These are phyloP conservation scores for Nanorana parkeri DNA, from an alignment of 2,113 vertebrate species.

Conservation along the genomic window DNA sequence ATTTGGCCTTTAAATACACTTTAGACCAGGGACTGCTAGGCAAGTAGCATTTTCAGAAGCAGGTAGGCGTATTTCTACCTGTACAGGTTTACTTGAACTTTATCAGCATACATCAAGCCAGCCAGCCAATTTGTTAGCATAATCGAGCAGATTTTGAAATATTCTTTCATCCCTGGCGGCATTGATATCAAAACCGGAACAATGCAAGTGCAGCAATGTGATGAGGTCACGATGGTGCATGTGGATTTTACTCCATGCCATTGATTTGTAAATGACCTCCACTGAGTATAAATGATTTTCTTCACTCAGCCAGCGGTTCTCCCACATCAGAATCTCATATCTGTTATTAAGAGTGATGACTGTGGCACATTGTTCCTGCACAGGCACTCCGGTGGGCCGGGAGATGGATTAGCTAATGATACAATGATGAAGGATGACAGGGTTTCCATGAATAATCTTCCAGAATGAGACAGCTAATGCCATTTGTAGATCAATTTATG, in stretches of 20 bases:
- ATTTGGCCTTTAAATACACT: too few relatives aligned
- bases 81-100: too few relatives aligned
- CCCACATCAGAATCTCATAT: conserved; percentile 28
- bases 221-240: too few relatives aligned
- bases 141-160: too few relatives aligned
- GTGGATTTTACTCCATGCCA: neutral
- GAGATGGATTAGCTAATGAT: conserved; percentile 38
- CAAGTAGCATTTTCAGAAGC: too few relatives aligned
- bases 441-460: conserved; percentile 52
- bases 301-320: neutral
- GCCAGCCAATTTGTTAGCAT: too few relatives aligned
- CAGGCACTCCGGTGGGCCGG: conserved; percentile 13
- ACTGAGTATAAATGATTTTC: neutral
- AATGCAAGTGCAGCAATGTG: too few relatives aligned
- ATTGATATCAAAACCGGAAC: too few relatives aligned
- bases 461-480: conserved; percentile 50
- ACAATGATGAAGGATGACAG: conserved; percentile 53
- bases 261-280: neutral
- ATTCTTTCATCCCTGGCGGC: too few relatives aligned
- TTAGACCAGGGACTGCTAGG: too few relatives aligned
- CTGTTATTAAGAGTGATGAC: conserved; percentile 36
- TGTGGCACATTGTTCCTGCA: conserved; percentile 21
- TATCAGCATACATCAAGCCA: too few relatives aligned
- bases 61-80: too few relatives aligned
- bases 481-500: conserved; percentile 53